These are phyloP conservation scores for Sebastes oblongus DNA, from an alignment of 2,797 vertebrate species.

Conservation along the genomic window DNA sequence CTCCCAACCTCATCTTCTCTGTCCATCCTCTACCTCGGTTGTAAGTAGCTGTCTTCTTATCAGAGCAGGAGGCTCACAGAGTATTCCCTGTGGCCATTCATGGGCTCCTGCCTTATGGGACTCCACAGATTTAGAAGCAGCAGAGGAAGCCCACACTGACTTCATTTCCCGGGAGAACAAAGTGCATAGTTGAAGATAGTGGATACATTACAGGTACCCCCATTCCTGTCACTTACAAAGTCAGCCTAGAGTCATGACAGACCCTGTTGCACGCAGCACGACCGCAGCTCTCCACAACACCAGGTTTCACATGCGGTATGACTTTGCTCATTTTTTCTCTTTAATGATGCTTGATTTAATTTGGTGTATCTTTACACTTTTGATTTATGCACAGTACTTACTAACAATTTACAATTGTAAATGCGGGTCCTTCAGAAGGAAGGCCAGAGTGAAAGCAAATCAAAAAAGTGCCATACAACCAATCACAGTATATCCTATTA, in stretches of 20 bases:
- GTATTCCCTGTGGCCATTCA: constrained; percentile 63
- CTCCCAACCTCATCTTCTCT: constrained; percentile 22
- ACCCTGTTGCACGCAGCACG: neutral
- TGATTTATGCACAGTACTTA: neutral
- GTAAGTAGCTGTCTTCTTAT: constrained; percentile 61
- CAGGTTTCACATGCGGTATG: neutral
- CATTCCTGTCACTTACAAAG: constrained; percentile 36
- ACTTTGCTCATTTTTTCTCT: neutral
- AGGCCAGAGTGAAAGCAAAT: neutral
- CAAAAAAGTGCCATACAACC: neutral
- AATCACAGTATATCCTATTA: neutral
- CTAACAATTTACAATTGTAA: neutral
- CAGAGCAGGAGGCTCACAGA: constrained; percentile 52
- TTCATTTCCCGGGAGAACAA: constrained; percentile 58
- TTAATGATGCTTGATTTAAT: neutral
- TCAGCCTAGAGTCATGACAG: constrained; percentile 26
- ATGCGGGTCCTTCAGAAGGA: neutral
- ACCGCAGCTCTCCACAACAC: neutral
- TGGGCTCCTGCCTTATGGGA: constrained; percentile 58
- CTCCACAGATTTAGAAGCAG: constrained; percentile 60
- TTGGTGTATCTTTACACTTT: neutral
- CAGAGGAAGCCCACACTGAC: constrained; percentile 53
- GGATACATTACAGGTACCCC: constrained; percentile 42
- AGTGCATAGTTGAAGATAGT: constrained; percentile 25
- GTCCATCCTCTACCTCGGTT: constrained; percentile 40